Evolutionary conservation across 2,113 vertebrate genomes (phyloP), one percentile per base, ranked within the genome.

Genomic region (Chloropsis hardwickii): DNA sequence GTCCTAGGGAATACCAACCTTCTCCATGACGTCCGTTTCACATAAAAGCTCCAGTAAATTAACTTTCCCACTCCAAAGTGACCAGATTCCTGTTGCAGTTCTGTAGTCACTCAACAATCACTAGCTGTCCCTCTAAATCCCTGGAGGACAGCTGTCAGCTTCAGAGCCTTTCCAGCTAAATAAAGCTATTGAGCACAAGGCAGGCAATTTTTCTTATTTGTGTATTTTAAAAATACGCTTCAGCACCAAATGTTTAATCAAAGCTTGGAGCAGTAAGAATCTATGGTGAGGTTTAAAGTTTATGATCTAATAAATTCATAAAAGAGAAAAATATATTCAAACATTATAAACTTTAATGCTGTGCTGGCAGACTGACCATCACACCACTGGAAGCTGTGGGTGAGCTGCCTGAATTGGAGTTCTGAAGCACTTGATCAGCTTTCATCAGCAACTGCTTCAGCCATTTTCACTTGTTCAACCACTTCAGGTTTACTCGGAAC

Each of bases 371-470:
- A 39, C 74, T 67, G 76, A 81, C 27, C 35, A 50, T 42, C 33
- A 20, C 14, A 42, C 20, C 4, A 2, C 27, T 60, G 48, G 58
- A 82, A 80, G 80, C 14, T 3, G 2, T 54, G 9, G 0, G 14
- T 3, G 5, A 60, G 58, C 29, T 0, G 2, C 35, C 47, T 2
- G 0, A 40, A 39, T 0, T 1, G 0, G 40, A 76, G 53, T 40
- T 51, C 42, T 24, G n/a, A 84, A 61, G 57, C 35, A 23, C 12
- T 42, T 3, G 1, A 27, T 22, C 10, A 2, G 44, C 48, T 81
- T 66, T 40, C 12, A 5, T 45, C 64, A 62, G 27, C 57, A 82
- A 64, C 44, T 1, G 0, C 44, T 58, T 79, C 5, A 5, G 57
- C 66, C 86, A n/a, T 81, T 58, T 86, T 45, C 1, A 1, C 78